These are phyloP conservation scores for Archivesica marissinica DNA, from an alignment of 1,140 invertebrate species.

Conservation along the genomic window DNA sequence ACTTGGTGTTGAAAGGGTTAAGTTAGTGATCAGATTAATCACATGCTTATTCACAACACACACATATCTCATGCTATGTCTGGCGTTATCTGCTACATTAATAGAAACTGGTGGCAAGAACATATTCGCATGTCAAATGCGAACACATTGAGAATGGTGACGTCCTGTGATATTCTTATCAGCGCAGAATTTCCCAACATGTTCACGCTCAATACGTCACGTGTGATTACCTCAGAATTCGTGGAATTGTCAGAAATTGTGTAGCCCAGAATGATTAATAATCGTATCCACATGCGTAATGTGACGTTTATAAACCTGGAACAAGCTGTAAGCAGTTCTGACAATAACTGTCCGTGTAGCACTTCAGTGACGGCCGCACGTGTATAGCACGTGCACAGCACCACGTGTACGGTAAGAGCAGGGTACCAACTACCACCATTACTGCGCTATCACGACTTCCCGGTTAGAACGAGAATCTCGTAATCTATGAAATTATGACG, in stretches of 20 bases:
- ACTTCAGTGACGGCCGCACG: too few relatives aligned
- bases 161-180: background rate
- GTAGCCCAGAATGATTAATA: background rate
- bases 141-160: constrained; percentile 25
- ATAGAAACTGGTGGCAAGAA: background rate
- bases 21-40: too few relatives aligned
- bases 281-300: background rate
- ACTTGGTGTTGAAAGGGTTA: too few relatives aligned
- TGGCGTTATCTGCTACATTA: too few relatives aligned
- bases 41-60: too few relatives aligned
- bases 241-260: background rate
- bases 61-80: too few relatives aligned
- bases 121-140: background rate
- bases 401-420: too few relatives aligned
- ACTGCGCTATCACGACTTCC: too few relatives aligned
- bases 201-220: background rate
- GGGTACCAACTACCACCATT: too few relatives aligned
- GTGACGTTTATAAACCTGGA: background rate
- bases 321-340: background rate
- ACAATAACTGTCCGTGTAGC: background rate
- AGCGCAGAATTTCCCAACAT: background rate
- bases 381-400: too few relatives aligned
- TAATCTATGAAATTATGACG: too few relatives aligned
- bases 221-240: background rate
- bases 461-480: too few relatives aligned